These are phyloP conservation scores for Macropodus opercularis DNA, from an alignment of 2,797 vertebrate genomes.

Conservation along the genomic window DNA sequence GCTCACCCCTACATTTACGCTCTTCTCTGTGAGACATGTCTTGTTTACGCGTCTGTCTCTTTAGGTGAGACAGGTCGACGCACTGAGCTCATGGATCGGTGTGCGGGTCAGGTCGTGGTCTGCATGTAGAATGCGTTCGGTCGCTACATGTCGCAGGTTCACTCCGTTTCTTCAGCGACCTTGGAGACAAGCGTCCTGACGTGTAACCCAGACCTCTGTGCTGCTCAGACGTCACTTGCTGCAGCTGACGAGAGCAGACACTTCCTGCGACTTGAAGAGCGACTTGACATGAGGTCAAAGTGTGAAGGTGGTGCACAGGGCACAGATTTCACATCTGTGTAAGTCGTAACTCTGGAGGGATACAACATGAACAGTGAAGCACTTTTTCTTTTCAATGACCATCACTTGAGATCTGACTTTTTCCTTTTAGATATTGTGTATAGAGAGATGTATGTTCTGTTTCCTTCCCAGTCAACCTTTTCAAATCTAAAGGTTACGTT, in stretches of 20 bases:
- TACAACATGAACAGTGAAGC: neutral
- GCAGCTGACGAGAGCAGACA: no score
- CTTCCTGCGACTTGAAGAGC: no score
- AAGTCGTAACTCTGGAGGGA: neutral
- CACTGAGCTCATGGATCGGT: neutral
- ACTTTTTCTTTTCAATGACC: no score
- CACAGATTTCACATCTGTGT: constrained; percentile 1
- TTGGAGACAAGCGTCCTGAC: neutral
- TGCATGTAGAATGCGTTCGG: neutral
- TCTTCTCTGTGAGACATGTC: neutral
- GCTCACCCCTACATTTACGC: neutral
- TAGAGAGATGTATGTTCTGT: neutral
- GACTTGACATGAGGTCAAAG: no score
- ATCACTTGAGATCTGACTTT: no score
- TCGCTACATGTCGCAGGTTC: neutral
- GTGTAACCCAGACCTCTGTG: neutral
- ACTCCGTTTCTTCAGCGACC: neutral
- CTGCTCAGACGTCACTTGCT: no score
- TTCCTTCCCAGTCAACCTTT: neutral
- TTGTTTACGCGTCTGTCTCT: neutral
- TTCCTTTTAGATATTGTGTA: neutral
- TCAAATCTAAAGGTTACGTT: no score
- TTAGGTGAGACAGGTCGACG: neutral
- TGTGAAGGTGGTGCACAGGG: no score
- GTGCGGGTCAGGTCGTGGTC: neutral